Evolutionary conservation across 1,140 invertebrate species (phyloP), one percentile per base, ranked within the genome.

Genomic region (Drosophila lacertosa): DNA sequence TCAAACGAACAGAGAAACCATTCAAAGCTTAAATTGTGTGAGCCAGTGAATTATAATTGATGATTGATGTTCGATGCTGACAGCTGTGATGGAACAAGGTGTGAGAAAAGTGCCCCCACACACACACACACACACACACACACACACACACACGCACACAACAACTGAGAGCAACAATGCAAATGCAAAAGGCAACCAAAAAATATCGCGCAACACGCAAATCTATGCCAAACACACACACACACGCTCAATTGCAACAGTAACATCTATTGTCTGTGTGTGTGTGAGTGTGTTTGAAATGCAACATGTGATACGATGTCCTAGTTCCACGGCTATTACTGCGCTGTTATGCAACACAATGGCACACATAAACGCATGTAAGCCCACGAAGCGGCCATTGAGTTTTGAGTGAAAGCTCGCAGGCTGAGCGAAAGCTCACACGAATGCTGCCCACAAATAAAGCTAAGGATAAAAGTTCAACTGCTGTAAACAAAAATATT

Each of bases 281-380:
- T 47, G 40, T 51, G 22, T 62, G 55, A 35, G 32, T 57, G 55
- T 62, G 71, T 66, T 59, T 37, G 81, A 86, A 74, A 84, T 84
- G 81, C 81, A 84, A 84, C 81, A 84, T 84, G 81, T 86, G 81
- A 86, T 86, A 88, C 81, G 72, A 59, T 86, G 81, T 86, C 81
- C 81, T 88, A 86, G 81, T 86, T 86, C 77, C 70, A 77, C 65
- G 69, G 64, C 81, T 63, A 73, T 86, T 86, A 88, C 73, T 88
- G 77, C 60, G 68, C 74, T 86, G 82, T 86, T 86, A 86, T 86
- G 81, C 81, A 86, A 86, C 82, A 84, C 81, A 88, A 86, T 86
- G 82, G 82, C 81, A 86, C 77, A 86, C 74, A 86, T 88, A 81
- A 81, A 70, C 66, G 42, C 35, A 33, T 57, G 59, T 57, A 32